phyloP scores from a whole-genome alignment of 2,797 vertebrate genomes.

The Limosa lapponica region DNA sequence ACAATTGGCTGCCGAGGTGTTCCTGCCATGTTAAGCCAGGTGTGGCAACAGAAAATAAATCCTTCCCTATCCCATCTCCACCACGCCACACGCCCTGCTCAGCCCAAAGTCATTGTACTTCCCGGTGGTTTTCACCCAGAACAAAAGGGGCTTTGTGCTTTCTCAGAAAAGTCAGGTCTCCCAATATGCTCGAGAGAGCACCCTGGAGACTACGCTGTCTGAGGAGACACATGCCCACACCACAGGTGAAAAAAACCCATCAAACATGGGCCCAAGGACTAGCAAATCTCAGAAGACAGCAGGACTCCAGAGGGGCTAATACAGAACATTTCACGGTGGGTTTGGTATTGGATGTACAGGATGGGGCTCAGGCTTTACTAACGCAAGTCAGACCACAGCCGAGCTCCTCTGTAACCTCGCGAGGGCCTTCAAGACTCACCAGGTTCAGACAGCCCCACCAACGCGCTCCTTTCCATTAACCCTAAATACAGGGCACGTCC shows the following conservation, averaged over 20 bases:
- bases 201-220: neutral
- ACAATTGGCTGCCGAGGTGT: accelerated
- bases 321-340: neutral
- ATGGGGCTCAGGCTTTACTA: neutral
- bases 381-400: accelerated
- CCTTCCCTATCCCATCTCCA: neutral
- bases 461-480: neutral
- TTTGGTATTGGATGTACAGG: neutral
- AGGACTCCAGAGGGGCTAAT: neutral
- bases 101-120: neutral
- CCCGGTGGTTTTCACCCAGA: accelerated
- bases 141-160: neutral
- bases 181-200: neutral
- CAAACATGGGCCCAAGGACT: neutral
- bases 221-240: neutral
- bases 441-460: neutral
- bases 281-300: neutral
- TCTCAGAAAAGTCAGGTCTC: neutral
- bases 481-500: neutral
- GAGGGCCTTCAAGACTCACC: neutral
- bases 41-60: neutral
- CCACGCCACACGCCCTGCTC: neutral
- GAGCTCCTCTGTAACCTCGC: neutral
- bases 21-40: neutral
- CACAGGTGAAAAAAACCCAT: neutral